Conservation (phyloP, 2,888 invertebrate species). For the Cerceris ruficornis region DNA sequence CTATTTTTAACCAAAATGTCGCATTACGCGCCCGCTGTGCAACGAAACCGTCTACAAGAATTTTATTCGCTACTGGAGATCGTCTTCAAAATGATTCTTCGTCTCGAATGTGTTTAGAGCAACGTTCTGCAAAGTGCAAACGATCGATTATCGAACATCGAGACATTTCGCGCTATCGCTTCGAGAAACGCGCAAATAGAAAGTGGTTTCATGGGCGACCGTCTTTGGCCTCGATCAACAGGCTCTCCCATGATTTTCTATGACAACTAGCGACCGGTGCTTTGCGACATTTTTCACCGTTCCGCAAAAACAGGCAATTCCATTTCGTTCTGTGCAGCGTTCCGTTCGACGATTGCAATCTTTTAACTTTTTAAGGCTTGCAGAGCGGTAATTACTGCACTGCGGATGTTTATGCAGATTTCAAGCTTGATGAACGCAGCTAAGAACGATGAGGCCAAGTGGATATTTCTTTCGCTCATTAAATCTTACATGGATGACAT, state of each 20-base stretch:
- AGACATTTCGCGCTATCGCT: conserved; percentile 7
- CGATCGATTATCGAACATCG: conserved; percentile 50
- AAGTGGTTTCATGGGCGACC: conserved; percentile 56
- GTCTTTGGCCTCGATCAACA: conserved; percentile 63
- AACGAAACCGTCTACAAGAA: too few species aligned
- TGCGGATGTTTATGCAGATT: too few species aligned
- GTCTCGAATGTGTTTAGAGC: not conserved
- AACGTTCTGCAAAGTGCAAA: not conserved
- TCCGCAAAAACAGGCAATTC: conserved; percentile 7
- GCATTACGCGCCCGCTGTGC: too few species aligned
- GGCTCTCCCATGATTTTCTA: conserved; percentile 56
- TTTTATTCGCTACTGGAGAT: too few species aligned
- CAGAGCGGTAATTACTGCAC: too few species aligned
- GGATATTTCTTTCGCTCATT: too few species aligned
- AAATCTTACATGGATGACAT: too few species aligned
- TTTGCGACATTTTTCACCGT: conserved; percentile 32
- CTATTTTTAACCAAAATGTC: too few species aligned
- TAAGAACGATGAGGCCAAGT: too few species aligned
- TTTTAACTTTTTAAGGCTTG: too few species aligned
- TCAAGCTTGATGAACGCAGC: too few species aligned
- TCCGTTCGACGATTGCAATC: too few species aligned
- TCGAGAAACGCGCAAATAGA: conserved; percentile 55
- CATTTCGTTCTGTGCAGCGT: conserved; percentile 19
- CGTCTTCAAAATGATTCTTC: not conserved
- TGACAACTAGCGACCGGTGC: conserved; percentile 49